Evolutionary conservation across 2,888 invertebrate genomes (phyloP).

Genomic region (Piscicola geometra): DNA sequence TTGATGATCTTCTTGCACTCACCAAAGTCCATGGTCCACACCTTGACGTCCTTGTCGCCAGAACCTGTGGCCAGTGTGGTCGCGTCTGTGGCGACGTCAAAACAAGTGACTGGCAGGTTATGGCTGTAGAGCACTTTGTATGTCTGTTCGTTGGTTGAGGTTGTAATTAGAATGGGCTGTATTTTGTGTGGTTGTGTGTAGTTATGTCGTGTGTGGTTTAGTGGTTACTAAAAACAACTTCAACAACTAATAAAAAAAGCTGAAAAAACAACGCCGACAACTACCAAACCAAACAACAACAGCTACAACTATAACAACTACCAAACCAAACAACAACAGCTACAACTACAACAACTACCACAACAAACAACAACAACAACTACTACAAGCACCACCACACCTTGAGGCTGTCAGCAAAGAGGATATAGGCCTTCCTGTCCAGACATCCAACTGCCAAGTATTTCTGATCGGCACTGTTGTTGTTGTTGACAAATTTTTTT

Average conservation of each 20-base stretch:
- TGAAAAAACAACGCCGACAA: neutral
- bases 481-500: neutral
- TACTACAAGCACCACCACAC: slow-evolving; percentile 56
- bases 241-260: too few relatives aligned
- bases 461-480: slow-evolving; percentile 64
- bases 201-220: too few relatives aligned
- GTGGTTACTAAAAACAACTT: slow-evolving; percentile 9
- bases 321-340: neutral
- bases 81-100: slow-evolving; percentile 77
- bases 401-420: slow-evolving; percentile 88
- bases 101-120: slow-evolving; percentile 82
- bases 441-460: slow-evolving; percentile 82
- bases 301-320: neutral
- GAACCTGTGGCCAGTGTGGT: slow-evolving; percentile 86
- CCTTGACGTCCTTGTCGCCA: slow-evolving; percentile 87
- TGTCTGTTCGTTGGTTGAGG: too few relatives aligned
- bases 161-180: too few relatives aligned
- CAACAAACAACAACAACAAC: neutral
- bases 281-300: neutral
- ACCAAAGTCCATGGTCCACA: slow-evolving; percentile 99
- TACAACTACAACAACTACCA: neutral
- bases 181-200: neutral
- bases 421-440: slow-evolving; percentile 90
- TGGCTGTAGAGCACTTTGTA: slow-evolving; percentile 92
- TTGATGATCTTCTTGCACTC: slow-evolving; percentile 82